Evolutionary conservation across 2,113 vertebrate species (phyloP).

Genomic region (Amazona vittata): DNA sequence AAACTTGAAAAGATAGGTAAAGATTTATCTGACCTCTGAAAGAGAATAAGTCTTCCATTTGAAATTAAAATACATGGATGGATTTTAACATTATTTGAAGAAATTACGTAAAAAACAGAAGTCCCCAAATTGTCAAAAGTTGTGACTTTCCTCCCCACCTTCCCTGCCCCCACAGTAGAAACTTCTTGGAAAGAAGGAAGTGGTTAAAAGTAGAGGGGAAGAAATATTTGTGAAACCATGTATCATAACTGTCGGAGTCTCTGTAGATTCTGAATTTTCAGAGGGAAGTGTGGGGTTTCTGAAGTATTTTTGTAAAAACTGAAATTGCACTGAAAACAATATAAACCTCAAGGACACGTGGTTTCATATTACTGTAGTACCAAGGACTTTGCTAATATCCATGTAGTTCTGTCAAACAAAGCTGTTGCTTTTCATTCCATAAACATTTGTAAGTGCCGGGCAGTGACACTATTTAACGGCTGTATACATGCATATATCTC

Average conservation of each 20-base stretch:
- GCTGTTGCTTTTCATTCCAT: neutral
- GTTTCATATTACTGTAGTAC: neutral
- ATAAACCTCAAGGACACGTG: neutral
- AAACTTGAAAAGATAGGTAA: neutral
- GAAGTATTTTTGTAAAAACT: neutral
- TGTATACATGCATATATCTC: neutral
- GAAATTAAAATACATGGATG: neutral
- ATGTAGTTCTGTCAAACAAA: neutral
- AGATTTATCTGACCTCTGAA: neutral
- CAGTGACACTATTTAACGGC: neutral
- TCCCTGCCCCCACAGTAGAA: rapidly evolving
- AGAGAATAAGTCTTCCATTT: neutral
- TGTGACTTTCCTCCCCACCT: neutral
- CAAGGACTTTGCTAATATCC: neutral
- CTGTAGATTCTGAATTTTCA: neutral
- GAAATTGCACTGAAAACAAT: neutral
- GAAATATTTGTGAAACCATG: neutral
- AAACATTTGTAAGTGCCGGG: neutral
- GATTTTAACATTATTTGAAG: neutral
- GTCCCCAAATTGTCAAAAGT: neutral
- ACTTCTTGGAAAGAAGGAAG: neutral
- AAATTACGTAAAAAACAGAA: neutral
- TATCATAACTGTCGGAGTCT: neutral
- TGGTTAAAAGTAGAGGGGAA: neutral
- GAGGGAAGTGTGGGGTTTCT: neutral